A percentile compares a stretch with the other conserved stretches of the same genome.
phyloP scores from a whole-genome alignment of 2,113 vertebrate genomes.

The Esox niger region DNA sequence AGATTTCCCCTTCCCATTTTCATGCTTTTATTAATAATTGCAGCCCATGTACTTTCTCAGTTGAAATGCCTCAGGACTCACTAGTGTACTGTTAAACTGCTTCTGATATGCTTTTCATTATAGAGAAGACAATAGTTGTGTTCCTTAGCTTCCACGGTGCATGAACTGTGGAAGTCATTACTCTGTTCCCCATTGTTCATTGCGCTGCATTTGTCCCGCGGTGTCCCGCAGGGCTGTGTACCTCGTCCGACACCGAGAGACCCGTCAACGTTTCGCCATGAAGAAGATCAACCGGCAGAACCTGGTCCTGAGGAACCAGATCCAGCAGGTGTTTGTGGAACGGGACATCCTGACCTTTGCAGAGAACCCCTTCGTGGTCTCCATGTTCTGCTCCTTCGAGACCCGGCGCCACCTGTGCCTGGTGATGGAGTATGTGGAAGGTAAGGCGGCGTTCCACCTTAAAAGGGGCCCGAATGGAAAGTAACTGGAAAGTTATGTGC shows the following conservation, averaged over 20 bases:
- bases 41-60: no score
- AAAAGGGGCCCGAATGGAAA: background rate
- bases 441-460: constrained; percentile 57
- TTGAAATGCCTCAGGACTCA: no score
- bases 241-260: constrained; percentile 92
- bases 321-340: constrained; percentile 97
- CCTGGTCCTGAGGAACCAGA: constrained; percentile 93
- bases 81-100: no score
- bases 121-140: no score
- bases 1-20: no score
- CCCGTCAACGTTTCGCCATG: constrained; percentile 92
- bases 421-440: constrained; percentile 99
- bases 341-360: constrained; percentile 96
- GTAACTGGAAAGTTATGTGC: background rate
- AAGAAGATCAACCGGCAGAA: constrained; percentile 99
- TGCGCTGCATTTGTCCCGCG: background rate
- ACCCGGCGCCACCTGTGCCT: constrained; percentile 93
- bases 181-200: no score
- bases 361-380: constrained; percentile 96
- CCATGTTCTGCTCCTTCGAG: constrained; percentile 99
- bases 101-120: no score
- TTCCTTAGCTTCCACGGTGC: no score
- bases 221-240: constrained; percentile 81
- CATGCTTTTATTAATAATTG: no score
- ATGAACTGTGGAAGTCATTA: no score